Evolutionary conservation across 2,797 vertebrate genomes (phyloP).

Genomic region (Euthynnus affinis): DNA sequence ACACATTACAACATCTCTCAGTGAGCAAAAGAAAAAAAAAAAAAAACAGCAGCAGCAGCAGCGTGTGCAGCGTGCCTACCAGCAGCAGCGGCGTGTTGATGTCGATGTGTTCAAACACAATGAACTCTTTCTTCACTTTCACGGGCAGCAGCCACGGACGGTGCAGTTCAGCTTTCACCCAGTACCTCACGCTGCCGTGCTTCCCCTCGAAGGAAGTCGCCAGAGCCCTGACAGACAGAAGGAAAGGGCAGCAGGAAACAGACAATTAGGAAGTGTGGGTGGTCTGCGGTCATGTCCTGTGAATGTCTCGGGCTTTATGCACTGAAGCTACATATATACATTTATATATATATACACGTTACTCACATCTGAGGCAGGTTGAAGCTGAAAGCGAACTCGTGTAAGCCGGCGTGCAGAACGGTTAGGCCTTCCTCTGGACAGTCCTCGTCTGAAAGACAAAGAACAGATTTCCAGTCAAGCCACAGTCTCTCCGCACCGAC

Average conservation of each 20-base stretch:
- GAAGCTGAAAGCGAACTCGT: constrained; percentile 98
- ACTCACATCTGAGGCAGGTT: constrained; percentile 99
- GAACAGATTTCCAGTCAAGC: constrained; percentile 19
- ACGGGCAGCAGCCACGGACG: constrained; percentile 97
- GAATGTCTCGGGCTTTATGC: neutral
- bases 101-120: constrained; percentile 99
- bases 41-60: too few species aligned
- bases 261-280: constrained; percentile 46
- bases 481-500: too few species aligned
- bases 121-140: constrained; percentile 99
- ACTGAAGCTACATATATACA: neutral
- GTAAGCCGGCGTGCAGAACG: constrained; percentile 93
- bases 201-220: constrained; percentile 99
- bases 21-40: too few species aligned
- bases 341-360: neutral
- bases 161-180: constrained; percentile 97
- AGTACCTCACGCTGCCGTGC: constrained; percentile 98
- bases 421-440: constrained; percentile 94
- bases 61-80: constrained; percentile 83
- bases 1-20: too few species aligned
- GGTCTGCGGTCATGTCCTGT: constrained; percentile 7
- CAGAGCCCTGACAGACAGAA: constrained; percentile 89
- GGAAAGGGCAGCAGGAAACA: neutral
- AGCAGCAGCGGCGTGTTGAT: constrained; percentile 98
- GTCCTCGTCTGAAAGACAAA: constrained; percentile 87